Evolutionary conservation across 2,888 invertebrate genomes (phyloP).

Genomic region (Campoletis raptor): DNA sequence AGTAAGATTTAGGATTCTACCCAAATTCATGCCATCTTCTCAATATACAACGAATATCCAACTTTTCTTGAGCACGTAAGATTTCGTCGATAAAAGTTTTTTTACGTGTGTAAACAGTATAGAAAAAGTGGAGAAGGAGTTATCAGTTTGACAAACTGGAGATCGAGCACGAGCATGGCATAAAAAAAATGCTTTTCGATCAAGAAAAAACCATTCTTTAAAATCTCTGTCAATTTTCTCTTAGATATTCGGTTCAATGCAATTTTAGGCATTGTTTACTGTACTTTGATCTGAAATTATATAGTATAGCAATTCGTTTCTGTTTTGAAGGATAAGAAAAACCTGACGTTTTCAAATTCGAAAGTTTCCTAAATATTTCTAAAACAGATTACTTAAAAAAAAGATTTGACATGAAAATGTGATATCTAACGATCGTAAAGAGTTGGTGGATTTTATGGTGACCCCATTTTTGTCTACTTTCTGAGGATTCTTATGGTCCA

Average conservation of each 20-base stretch:
- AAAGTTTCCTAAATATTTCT: neutral
- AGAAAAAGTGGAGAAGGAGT: neutral
- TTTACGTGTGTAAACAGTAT: neutral
- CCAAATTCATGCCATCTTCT: constrained; percentile 1
- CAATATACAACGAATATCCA: constrained; percentile 52
- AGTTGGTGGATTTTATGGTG: too few relatives aligned
- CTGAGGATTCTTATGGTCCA: too few relatives aligned
- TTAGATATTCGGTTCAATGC: neutral
- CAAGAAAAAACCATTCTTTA: neutral
- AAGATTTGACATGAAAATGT: too few relatives aligned
- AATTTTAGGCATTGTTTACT: neutral
- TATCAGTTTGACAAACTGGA: neutral
- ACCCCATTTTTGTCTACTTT: too few relatives aligned
- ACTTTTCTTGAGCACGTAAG: constrained; percentile 29
- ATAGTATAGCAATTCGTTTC: neutral
- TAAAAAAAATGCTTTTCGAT: neutral
- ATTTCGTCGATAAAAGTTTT: constrained; percentile 18
- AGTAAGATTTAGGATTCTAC: neutral
- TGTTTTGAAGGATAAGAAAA: neutral
- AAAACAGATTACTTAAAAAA: neutral
- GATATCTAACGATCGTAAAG: too few relatives aligned
- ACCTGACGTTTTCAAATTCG: neutral
- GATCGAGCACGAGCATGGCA: neutral
- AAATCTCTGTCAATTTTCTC: neutral
- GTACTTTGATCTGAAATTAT: neutral